These are phyloP conservation scores for Sanderia malayensis DNA, from an alignment of 30 jellyfish, hydroid and myxozoan genomes.

Conservation along the genomic window DNA sequence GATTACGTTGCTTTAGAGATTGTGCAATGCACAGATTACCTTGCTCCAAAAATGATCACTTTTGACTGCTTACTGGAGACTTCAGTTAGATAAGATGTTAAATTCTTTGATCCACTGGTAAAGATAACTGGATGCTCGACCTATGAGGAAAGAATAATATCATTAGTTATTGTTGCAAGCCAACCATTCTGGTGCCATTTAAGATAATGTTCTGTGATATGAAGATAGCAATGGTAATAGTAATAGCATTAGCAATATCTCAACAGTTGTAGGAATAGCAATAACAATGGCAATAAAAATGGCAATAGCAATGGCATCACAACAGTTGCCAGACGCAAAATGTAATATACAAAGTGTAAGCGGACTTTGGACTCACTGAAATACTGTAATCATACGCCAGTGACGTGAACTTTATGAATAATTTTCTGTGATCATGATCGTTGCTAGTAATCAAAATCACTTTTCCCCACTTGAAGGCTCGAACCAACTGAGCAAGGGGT, in stretches of 20 bases:
- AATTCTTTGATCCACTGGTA: slow-evolving; percentile 49
- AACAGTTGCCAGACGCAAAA: too few relatives aligned
- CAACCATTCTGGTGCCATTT: too few relatives aligned
- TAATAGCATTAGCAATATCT: too few relatives aligned
- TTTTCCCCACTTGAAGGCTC: slow-evolving; percentile 65
- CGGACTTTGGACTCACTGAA: slow-evolving; percentile 67
- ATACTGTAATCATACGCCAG: slow-evolving; percentile 78
- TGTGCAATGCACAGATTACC: too few relatives aligned
- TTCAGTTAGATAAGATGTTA: slow-evolving; percentile 43
- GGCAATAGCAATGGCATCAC: too few relatives aligned
- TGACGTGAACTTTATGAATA: slow-evolving; percentile 74
- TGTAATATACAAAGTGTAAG: too few relatives aligned
- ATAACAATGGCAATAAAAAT: too few relatives aligned
- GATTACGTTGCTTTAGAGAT: too few relatives aligned
- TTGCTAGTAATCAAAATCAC: slow-evolving; percentile 65
- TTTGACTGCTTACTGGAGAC: slow-evolving; percentile 57
- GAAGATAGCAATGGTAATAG: too few relatives aligned
- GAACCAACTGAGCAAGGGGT: slow-evolving; percentile 38
- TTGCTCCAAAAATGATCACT: slow-evolving; percentile 67
- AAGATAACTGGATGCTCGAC: slow-evolving; percentile 70
- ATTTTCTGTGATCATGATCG: slow-evolving; percentile 47
- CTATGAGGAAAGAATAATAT: slow-evolving; percentile 26
- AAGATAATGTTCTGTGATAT: too few relatives aligned
- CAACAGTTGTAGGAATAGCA: too few relatives aligned
- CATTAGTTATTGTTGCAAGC: too few relatives aligned